Percentiles rank a stretch among this genome's conserved stretches.
Evolutionary conservation across 2,888 invertebrate genomes (phyloP).

Genomic region (Eurytoma californica): DNA sequence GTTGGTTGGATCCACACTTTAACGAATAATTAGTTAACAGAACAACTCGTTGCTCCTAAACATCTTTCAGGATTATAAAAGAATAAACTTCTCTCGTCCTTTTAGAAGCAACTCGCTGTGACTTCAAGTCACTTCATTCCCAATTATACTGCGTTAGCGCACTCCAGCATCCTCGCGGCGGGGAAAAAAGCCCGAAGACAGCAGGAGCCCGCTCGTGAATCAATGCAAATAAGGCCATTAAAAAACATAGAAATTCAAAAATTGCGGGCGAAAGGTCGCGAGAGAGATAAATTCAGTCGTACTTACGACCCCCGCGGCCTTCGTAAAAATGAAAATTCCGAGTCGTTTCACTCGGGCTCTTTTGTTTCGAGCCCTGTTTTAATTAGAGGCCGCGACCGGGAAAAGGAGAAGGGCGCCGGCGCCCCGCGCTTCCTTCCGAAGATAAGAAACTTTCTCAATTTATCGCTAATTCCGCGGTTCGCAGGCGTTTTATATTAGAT

Average conservation of each 20-base stretch:
- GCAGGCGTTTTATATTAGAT: slow-evolving; percentile 56
- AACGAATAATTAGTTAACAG: too few species aligned
- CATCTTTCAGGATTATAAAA: too few species aligned
- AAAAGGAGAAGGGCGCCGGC: slow-evolving; percentile 12
- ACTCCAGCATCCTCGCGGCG: too few species aligned
- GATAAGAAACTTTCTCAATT: slow-evolving; percentile 59
- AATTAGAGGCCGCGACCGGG: slow-evolving; percentile 23
- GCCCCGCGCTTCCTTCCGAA: neutral
- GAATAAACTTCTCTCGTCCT: too few species aligned
- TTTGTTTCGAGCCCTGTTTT: slow-evolving; percentile 40
- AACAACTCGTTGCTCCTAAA: too few species aligned
- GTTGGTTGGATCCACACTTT: too few species aligned
- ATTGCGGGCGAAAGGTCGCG: neutral
- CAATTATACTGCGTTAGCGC: too few species aligned
- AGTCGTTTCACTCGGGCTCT: slow-evolving; percentile 14
- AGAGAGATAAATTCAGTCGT: slow-evolving; percentile 17
- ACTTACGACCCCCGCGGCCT: neutral
- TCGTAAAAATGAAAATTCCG: slow-evolving; percentile 23
- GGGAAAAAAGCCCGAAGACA: neutral
- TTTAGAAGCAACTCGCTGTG: too few species aligned
- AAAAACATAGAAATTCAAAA: slow-evolving; percentile 31
- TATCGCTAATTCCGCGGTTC: slow-evolving; percentile 57
- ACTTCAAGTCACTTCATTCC: too few species aligned
- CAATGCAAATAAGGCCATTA: slow-evolving; percentile 34
- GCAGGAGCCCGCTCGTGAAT: neutral